A percentile compares a stretch with the other conserved stretches of the same genome.
phyloP scores from a whole-genome alignment of 2,888 invertebrate species.

The Cosmorhoe ocellata region DNA sequence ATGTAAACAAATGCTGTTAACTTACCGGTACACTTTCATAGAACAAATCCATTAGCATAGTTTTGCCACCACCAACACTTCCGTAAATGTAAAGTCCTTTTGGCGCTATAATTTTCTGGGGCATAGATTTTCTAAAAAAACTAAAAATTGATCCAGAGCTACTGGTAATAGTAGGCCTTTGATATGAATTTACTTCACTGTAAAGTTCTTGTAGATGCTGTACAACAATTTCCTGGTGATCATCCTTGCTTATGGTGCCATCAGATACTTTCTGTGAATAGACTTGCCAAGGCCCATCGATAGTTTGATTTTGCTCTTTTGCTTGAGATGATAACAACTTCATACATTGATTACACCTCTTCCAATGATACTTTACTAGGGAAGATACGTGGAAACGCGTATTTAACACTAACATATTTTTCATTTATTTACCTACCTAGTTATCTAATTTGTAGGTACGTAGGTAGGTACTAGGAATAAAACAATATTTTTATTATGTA shows the following conservation, averaged over 20 bases:
- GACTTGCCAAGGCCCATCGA: slow-evolving; percentile 75
- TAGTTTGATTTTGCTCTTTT: slow-evolving; percentile 40
- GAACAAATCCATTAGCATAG: slow-evolving; percentile 99
- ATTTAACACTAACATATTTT: slow-evolving; percentile 56
- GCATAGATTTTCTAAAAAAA: slow-evolving; percentile 62
- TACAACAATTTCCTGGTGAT: slow-evolving; percentile 87
- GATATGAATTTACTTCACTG: slow-evolving; percentile 83
- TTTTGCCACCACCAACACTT: slow-evolving; percentile 97
- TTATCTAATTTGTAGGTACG: no score
- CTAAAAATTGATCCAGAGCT: slow-evolving; percentile 54
- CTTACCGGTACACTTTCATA: slow-evolving; percentile 84
- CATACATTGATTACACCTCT: slow-evolving; percentile 57
- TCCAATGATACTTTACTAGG: slow-evolving; percentile 55
- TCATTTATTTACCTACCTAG: slow-evolving; percentile 39
- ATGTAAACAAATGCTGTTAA: slow-evolving; percentile 5
- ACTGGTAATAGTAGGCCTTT: slow-evolving; percentile 54
- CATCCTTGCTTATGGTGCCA: slow-evolving; percentile 85
- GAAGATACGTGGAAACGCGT: slow-evolving; percentile 51
- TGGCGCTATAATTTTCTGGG: slow-evolving; percentile 80
- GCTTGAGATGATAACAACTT: slow-evolving; percentile 60
- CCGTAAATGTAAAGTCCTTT: slow-evolving; percentile 95
- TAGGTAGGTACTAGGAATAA: no score
- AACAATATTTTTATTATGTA: slow-evolving; percentile 20
- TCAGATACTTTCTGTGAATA: slow-evolving; percentile 82
- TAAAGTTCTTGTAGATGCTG: slow-evolving; percentile 87